phyloP scores from a whole-genome alignment of 2,113 vertebrate species.

The Pyrgilauda ruficollis region DNA sequence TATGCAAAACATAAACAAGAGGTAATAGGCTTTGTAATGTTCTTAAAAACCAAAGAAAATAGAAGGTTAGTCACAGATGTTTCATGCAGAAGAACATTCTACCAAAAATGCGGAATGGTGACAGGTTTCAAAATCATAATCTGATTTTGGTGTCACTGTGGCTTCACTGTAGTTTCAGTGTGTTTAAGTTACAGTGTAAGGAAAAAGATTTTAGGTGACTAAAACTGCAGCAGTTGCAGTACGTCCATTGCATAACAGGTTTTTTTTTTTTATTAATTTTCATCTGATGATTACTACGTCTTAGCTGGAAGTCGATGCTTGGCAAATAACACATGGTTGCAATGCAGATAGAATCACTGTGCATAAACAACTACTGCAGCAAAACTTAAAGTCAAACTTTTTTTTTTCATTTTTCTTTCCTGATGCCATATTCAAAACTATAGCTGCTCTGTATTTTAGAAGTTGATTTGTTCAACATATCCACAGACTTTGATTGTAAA shows the following conservation, averaged over 20 bases:
- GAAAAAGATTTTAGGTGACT: not conserved
- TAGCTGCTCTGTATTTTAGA: not conserved
- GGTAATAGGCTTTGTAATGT: not conserved
- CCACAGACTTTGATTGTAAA: not conserved
- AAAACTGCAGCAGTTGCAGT: not conserved
- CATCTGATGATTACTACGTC: accelerated
- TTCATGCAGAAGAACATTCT: not conserved
- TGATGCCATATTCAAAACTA: not conserved
- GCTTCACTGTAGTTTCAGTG: not conserved
- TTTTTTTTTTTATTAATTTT: not conserved
- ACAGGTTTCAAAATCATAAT: not conserved
- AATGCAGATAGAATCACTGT: not conserved
- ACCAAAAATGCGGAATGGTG: not conserved
- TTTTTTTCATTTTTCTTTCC: not conserved
- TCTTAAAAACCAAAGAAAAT: not conserved
- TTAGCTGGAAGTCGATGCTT: not conserved
- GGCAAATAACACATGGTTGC: not conserved
- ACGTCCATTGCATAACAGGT: not conserved
- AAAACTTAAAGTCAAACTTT: not conserved
- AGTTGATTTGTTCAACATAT: not conserved
- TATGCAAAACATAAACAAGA: not conserved
- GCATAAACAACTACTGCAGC: not conserved
- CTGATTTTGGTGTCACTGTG: not conserved
- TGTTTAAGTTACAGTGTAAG: not conserved
- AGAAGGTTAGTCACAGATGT: not conserved